Evolutionary conservation across 2,797 vertebrate species (phyloP).

Genomic region (Myripristis murdjan): DNA sequence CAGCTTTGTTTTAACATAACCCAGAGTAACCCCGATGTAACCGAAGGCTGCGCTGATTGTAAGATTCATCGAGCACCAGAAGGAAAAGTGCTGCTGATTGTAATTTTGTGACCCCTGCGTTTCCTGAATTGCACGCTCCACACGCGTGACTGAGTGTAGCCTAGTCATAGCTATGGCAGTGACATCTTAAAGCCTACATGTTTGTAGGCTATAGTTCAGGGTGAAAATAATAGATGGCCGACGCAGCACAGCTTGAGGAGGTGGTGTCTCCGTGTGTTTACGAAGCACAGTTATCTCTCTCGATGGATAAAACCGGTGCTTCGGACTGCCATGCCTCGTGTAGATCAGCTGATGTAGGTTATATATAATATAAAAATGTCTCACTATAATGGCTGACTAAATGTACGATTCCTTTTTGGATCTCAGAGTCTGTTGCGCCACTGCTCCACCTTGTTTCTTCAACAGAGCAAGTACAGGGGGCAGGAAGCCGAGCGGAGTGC

Average conservation of each 20-base stretch:
- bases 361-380: background rate
- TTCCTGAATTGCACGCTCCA: no score
- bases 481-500: background rate
- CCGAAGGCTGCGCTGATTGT: conserved; percentile 13
- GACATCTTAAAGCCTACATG: conserved; percentile 9
- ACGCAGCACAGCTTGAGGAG: background rate
- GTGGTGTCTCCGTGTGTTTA: no score
- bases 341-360: background rate
- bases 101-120: background rate
- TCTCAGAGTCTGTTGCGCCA: background rate
- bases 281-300: no score
- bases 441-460: background rate
- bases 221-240: background rate
- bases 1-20: conserved; percentile 31
- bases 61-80: conserved; percentile 12
- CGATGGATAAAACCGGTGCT: background rate
- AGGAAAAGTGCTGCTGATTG: background rate
- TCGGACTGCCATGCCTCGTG: background rate
- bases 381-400: background rate
- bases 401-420: background rate
- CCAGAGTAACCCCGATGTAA: background rate
- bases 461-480: no score
- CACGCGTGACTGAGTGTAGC: conserved; percentile 4
- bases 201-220: background rate
- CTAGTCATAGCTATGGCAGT: conserved; percentile 9